Evolutionary conservation across 2,888 invertebrate species (phyloP), one percentile per base, ranked within the genome.

Genomic region (Xestobium rufovillosum): DNA sequence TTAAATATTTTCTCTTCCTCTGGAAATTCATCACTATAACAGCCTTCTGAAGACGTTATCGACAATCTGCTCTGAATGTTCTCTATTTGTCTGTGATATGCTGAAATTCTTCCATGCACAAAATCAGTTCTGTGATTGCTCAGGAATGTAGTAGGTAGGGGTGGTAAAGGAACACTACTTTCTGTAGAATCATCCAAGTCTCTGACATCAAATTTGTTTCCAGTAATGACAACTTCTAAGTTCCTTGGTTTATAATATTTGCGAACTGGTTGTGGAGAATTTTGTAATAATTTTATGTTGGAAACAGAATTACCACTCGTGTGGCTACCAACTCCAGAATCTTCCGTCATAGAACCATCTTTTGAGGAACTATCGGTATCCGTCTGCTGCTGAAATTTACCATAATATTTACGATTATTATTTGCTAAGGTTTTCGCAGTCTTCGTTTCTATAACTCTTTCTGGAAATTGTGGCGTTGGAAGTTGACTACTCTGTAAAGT

Each of bases 171-270:
- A 4, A 76, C 73, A 30, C 73, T 75, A 32, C 77, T 78, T 46
- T 78, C 78, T 66, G 66, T 28, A 55, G 66, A 63, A 49, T 70
- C 70, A 26, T 75, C 72, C 31, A 80, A 65, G 53, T 86, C 85
- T 15, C 79, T 67, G 2, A 86, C 78, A 48, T 86, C 84, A 63
- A 86, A 87, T 47, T 74, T 80, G 53, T 83, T 81, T 0, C 80
- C 70, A 29, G 79, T 80, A 26, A 72, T 74, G 65, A 84, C 77
- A 75, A 85, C 79, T 61, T 83, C 79, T 26, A 85, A 64, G 57
- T 80, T 81, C 32, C 85, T 70, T 1, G 80, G 78, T 42, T 80
- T 75, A 4, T 72, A 64, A 16, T 29, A 52, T 44, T 29, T 56
- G 6, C 23, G 28, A 27, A 27, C 4, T 9, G 28, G 4, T 23